phyloP scores from a whole-genome alignment of 2,888 invertebrate species.

The Lochmaea crataegi region DNA sequence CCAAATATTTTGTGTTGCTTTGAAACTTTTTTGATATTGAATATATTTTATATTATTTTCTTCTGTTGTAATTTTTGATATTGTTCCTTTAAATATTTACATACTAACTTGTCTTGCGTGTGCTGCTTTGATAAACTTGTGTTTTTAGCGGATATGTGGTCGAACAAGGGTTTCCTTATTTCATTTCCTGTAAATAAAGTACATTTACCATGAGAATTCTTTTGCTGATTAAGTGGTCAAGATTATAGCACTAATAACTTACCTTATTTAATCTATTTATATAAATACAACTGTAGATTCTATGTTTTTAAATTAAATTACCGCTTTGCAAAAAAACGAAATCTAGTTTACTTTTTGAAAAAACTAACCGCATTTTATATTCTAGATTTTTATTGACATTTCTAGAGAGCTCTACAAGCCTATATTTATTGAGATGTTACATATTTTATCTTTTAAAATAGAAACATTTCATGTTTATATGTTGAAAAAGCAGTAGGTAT shows the following conservation, averaged over 20 bases:
- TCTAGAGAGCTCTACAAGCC: no score
- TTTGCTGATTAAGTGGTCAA: slow-evolving; percentile 1
- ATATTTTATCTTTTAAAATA: no score
- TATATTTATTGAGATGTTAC: no score
- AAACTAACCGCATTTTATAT: no score
- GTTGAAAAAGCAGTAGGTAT: no score
- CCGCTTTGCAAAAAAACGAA: no score
- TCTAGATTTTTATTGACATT: no score
- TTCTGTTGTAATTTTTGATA: neutral
- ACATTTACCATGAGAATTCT: slow-evolving; percentile 15
- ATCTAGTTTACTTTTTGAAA: no score
- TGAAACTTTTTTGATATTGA: no score
- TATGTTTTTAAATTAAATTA: no score
- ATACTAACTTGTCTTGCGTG: neutral
- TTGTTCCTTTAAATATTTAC: neutral
- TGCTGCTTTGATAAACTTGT: slow-evolving; percentile 19
- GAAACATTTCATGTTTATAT: no score
- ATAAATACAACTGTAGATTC: neutral
- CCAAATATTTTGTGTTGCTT: no score
- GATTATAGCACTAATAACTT: neutral
- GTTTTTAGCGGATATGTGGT: slow-evolving; percentile 35
- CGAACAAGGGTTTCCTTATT: slow-evolving; percentile 27
- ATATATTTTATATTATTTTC: neutral
- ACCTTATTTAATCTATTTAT: neutral
- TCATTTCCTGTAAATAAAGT: slow-evolving; percentile 14